Percentiles rank a stretch among this genome's conserved stretches.
Evolutionary conservation across 1,140 invertebrate species (phyloP).

Genomic region (Zaprionus camerounensis): DNA sequence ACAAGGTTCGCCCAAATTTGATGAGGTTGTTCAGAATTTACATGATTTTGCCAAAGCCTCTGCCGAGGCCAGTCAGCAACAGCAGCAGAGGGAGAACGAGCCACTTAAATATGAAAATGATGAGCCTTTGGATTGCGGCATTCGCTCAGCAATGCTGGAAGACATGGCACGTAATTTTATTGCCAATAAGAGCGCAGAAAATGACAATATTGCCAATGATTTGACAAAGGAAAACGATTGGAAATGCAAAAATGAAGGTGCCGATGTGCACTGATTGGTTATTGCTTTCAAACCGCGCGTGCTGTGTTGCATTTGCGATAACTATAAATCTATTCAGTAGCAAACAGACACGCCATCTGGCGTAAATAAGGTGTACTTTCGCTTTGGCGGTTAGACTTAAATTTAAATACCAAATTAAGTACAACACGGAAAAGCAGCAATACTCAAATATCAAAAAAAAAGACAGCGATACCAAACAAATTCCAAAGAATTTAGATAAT

Average conservation of each 20-base stretch:
- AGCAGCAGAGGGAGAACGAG: slow-evolving; percentile 44
- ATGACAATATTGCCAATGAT: slow-evolving; percentile 48
- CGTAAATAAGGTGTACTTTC: slow-evolving; percentile 15
- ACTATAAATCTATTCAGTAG: neutral
- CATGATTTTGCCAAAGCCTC: slow-evolving; percentile 72
- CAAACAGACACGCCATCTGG: slow-evolving; percentile 30
- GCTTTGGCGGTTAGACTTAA: slow-evolving; percentile 33
- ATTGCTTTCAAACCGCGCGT: neutral
- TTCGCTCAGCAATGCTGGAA: slow-evolving; percentile 59
- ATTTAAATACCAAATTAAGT: slow-evolving; percentile 59
- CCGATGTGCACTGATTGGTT: slow-evolving; percentile 50
- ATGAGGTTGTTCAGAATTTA: slow-evolving; percentile 73
- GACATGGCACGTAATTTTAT: slow-evolving; percentile 68
- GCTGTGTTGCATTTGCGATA: slow-evolving; percentile 42
- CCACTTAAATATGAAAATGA: slow-evolving; percentile 59
- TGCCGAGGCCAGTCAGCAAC: slow-evolving; percentile 61
- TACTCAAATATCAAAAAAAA: slow-evolving; percentile 74
- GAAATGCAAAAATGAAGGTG: slow-evolving; percentile 64
- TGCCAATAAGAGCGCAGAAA: slow-evolving; percentile 46
- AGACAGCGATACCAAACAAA: slow-evolving; percentile 64
- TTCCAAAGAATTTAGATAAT: slow-evolving; percentile 81
- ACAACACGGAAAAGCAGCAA: slow-evolving; percentile 73
- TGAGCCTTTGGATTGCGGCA: slow-evolving; percentile 69
- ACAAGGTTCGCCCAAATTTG: slow-evolving; percentile 56
- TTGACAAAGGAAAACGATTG: slow-evolving; percentile 63